These are phyloP conservation scores for Eulithis prunata DNA, from an alignment of 2,888 invertebrate species.

Conservation along the genomic window DNA sequence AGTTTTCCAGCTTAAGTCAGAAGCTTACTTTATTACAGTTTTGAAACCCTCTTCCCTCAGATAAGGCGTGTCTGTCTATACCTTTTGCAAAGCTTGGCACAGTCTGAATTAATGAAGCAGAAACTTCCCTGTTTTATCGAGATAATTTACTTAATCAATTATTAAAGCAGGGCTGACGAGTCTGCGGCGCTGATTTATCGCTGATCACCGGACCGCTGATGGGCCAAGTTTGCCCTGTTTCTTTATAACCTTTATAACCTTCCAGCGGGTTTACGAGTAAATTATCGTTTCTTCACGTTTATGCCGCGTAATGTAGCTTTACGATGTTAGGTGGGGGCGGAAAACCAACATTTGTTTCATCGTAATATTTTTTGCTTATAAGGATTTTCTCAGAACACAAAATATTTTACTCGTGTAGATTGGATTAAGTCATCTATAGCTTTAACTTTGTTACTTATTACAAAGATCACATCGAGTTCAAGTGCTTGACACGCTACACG, in stretches of 20 bases:
- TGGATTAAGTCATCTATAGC: slow-evolving; percentile 7
- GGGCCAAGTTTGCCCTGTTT: slow-evolving; percentile 36
- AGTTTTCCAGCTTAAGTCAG: slow-evolving; percentile 23
- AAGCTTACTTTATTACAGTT: slow-evolving; percentile 11
- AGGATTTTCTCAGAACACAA: slow-evolving; percentile 20
- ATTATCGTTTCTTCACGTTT: slow-evolving; percentile 40
- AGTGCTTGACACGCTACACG: too few relatives aligned
- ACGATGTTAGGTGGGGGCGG: slow-evolving; percentile 28
- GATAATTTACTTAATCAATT: slow-evolving; percentile 41
- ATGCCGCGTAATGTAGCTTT: slow-evolving; percentile 37
- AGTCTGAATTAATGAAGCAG: slow-evolving; percentile 35
- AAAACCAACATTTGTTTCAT: slow-evolving; percentile 31
- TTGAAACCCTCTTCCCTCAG: slow-evolving; percentile 11
- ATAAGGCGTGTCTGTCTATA: slow-evolving; percentile 14
- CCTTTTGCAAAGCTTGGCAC: slow-evolving; percentile 13
- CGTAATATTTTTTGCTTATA: slow-evolving; percentile 23
- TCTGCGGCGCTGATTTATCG: slow-evolving; percentile 39
- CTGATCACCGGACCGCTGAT: slow-evolving; percentile 43
- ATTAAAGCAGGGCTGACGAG: slow-evolving; percentile 30
- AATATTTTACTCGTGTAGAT: slow-evolving; percentile 9
- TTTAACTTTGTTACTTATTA: too few relatives aligned
- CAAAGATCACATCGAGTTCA: too few relatives aligned
- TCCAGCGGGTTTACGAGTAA: slow-evolving; percentile 38
- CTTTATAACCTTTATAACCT: slow-evolving; percentile 37
- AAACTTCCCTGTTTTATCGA: slow-evolving; percentile 36